Evolutionary conservation across 2,888 invertebrate species (phyloP).

Genomic region (Trissoscelio sp.): DNA sequence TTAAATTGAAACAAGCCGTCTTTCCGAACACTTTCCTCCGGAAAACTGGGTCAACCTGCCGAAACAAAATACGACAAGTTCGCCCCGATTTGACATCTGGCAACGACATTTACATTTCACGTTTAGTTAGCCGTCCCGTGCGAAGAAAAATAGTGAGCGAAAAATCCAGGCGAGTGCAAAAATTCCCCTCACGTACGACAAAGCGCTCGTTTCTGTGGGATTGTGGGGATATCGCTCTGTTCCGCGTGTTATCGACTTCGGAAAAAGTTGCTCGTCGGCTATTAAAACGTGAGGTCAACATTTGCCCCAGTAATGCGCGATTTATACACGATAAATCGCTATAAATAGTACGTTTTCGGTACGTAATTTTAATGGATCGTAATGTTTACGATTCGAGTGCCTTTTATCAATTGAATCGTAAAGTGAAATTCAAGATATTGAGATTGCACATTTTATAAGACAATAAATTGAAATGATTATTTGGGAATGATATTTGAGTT

Average conservation of each 20-base stretch:
- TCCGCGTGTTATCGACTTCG: constrained; percentile 43
- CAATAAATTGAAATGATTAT: too few species aligned
- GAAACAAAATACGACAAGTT: constrained; percentile 21
- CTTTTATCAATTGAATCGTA: too few species aligned
- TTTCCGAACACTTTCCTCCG: neutral
- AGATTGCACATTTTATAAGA: too few species aligned
- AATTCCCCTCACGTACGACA: constrained; percentile 5
- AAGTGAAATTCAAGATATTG: too few species aligned
- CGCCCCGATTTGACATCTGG: constrained; percentile 18
- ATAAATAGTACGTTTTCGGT: constrained; percentile 28
- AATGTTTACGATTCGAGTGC: too few species aligned
- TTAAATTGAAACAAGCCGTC: constrained; percentile 6
- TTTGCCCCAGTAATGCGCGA: constrained; percentile 42
- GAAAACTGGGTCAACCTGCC: constrained; percentile 25
- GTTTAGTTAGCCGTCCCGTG: neutral
- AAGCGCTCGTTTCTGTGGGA: neutral
- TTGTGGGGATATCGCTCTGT: constrained; percentile 16
- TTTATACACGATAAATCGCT: constrained; percentile 41
- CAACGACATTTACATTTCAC: constrained; percentile 28
- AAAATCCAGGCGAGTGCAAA: too few species aligned
- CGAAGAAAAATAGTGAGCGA: neutral
- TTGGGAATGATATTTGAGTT: too few species aligned
- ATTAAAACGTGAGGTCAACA: constrained; percentile 42
- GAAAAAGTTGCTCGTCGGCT: constrained; percentile 38
- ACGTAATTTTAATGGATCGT: too few species aligned